Base-by-base conservation (phyloP, 2,113 vertebrate genomes). In the Paralichthys olivaceus region DNA sequence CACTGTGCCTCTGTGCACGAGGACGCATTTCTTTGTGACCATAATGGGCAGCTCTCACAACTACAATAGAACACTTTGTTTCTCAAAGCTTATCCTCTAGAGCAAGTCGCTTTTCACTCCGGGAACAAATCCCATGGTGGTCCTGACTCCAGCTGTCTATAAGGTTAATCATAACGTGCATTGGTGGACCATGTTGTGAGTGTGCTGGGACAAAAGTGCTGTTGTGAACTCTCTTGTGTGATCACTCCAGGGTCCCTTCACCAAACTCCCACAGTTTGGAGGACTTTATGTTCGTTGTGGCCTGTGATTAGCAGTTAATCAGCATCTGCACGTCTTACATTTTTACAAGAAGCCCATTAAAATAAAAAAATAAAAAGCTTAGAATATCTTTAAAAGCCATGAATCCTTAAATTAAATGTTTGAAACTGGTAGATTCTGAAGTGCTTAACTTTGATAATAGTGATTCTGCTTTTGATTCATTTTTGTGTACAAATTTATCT, bases 51-150 rank as follows among this genome's bases (percentile, higher is more conserved):
- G 40, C 75, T 70, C 40, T 60, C 37, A 5, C 66, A 51, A 40
- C 17, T 26, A 75, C 72, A 87, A 70, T 73, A 11, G 63, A 3
- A 2, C 45, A 9, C 75, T 57, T 81, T 84, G 75, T 87, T 69
- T 75, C 58, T 23, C 19, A 23, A 19, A 49, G 56, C 51, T 58
- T 14, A 43, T 45, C 61, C 62, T 49, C 7, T 3, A 4, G 70
- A 54, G 68, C 63, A 29, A 7, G 22, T 40, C 40, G 51, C 26
- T 34, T 64, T 47, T 45, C 14, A 22, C 4, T 4, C 28, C 3
- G 43, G 17, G 23, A 5, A 7, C 26, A 58, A 68, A 57, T 25
- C 54, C 66, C 69, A 61, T 56, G 80, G 73, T 77, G 77, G 66
- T 68, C 77, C 22, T 15, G n/a, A 64, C 61, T 28, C 20, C 2